Percentiles rank a stretch among this genome's conserved stretches.
phyloP scores from a whole-genome alignment of 2,113 vertebrate genomes.

The Argyrosomus japonicus region DNA sequence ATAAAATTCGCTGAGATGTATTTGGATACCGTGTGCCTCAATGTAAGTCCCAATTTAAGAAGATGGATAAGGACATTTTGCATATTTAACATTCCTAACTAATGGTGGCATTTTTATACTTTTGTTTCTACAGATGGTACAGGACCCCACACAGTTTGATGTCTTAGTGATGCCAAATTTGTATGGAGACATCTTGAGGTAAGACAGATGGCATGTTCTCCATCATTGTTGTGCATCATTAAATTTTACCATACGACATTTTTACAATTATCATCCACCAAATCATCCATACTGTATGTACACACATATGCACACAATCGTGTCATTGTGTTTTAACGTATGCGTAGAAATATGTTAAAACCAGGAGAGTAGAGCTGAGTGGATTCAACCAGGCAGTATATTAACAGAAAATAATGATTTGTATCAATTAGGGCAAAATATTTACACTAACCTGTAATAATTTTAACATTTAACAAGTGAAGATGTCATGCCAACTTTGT shows the following conservation, averaged over 20 bases:
- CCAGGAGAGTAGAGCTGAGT: background rate
- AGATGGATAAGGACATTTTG: background rate
- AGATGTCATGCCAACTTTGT: background rate
- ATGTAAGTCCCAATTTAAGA: conserved; percentile 84
- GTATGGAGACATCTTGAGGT: conserved; percentile 98
- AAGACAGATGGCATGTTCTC: background rate
- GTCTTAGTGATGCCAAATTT: conserved; percentile 98
- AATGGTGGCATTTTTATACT: background rate
- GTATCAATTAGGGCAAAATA: background rate
- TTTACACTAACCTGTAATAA: no score
- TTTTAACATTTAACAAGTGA: background rate
- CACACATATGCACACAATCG: background rate
- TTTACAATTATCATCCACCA: background rate
- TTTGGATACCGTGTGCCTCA: conserved; percentile 96
- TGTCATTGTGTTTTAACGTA: no score
- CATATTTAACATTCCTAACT: background rate
- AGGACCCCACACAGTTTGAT: conserved; percentile 95
- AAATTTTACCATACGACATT: background rate
- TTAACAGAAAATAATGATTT: background rate
- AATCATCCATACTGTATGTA: background rate
- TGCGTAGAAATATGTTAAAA: background rate
- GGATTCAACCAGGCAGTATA: background rate
- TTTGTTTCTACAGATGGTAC: conserved; percentile 90
- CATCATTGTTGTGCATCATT: background rate
- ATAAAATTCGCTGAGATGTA: conserved; percentile 99